Conservation (phyloP, 2,888 invertebrate genomes). For the Eristalis arbustorum region DNA sequence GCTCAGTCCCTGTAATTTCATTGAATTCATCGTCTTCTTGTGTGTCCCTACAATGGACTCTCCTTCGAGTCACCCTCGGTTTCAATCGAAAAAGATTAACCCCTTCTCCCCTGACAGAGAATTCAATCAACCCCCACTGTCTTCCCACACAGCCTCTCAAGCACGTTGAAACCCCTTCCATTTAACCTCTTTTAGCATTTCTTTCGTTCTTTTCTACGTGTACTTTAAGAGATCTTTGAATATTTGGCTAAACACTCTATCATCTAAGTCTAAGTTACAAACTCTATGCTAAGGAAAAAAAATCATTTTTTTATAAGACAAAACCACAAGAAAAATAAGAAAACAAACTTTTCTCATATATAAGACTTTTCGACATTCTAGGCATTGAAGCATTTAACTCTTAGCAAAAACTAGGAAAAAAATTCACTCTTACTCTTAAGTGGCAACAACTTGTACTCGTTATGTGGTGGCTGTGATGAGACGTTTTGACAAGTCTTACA, state of each 20-base stretch:
- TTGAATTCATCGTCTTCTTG: too few species aligned
- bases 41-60: too few species aligned
- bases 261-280: conserved; percentile 61
- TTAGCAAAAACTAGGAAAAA: conserved; percentile 12
- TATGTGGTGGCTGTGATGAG: conserved; percentile 32
- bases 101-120: too few species aligned
- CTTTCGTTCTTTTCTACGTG: neutral
- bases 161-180: neutral
- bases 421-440: conserved; percentile 59
- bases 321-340: neutral
- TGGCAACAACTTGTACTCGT: conserved; percentile 26
- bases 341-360: conserved; percentile 46
- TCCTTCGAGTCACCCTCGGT: too few species aligned
- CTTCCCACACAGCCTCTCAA: neutral
- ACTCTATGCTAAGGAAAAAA: conserved; percentile 22
- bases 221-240: neutral
- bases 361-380: conserved; percentile 67
- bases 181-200: neutral
- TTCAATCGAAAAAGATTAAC: too few species aligned
- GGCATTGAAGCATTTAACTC: conserved; percentile 56
- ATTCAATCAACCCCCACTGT: too few species aligned
- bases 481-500: neutral
- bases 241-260: conserved; percentile 52
- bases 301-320: conserved; percentile 60
- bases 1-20: too few species aligned